phyloP scores from a whole-genome alignment of 2,113 vertebrate species.

The Tichodroma muraria region DNA sequence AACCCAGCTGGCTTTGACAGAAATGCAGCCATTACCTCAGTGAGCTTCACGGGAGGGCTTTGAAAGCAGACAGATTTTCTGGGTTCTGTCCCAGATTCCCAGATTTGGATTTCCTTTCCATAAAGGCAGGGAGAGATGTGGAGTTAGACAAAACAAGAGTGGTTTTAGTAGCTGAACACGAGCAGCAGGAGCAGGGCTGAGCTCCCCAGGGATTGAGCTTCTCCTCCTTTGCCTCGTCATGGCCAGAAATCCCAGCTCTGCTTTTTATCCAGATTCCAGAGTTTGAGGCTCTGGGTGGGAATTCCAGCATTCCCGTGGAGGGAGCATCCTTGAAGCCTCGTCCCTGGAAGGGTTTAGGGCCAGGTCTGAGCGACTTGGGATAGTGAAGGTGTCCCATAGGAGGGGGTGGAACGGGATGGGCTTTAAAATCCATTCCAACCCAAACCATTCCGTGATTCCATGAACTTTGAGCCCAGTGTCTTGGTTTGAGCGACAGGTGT shows the following conservation, averaged over 20 bases:
- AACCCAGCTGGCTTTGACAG: constrained; percentile 37
- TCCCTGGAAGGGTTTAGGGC: background rate
- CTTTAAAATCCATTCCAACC: background rate
- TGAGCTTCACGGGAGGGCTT: background rate
- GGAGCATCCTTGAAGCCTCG: background rate
- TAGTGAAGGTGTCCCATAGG: background rate
- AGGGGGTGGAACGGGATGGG: background rate
- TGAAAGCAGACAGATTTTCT: constrained; percentile 21
- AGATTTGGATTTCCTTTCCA: constrained; percentile 6
- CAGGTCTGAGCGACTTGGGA: background rate
- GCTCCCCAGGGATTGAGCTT: background rate
- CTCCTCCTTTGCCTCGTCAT: background rate
- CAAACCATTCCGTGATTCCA: background rate
- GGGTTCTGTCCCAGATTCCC: constrained; percentile 5
- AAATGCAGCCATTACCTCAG: constrained; percentile 49
- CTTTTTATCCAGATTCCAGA: background rate
- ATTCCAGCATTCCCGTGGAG: background rate
- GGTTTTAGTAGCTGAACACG: background rate
- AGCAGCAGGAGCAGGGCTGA: background rate
- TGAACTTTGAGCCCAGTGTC: background rate
- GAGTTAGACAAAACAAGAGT: constrained; percentile 30
- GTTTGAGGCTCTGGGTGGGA: background rate
- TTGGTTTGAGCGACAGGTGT: too few species aligned
- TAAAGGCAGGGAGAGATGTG: background rate
- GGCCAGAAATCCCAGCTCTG: background rate